Evolutionary conservation across 1,140 invertebrate species (phyloP), one percentile per base, ranked within the genome.

Genomic region (Alviniconcha marisindica): DNA sequence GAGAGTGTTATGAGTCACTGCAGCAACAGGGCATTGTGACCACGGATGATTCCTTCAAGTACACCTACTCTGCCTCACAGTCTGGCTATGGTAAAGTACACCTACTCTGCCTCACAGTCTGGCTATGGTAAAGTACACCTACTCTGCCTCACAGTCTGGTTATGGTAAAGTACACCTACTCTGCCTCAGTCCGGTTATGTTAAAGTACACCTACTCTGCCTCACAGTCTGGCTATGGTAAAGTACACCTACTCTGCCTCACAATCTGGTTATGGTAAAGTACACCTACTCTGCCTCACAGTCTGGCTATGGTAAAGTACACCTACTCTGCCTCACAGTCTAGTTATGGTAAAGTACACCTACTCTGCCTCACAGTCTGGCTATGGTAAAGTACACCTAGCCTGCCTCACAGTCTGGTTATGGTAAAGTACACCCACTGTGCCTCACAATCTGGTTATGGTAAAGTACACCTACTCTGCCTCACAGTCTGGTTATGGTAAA

Each of bases 31-130:
- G 44, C 1, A 42, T 51, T 18, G 12, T 15, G 1, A 2, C 73
- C 14, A 76, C 73, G 10, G 73, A 76, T 31, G 73, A 76, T 31
- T 76, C 73, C 1, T 76, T n/a, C 24, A 76, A 76, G 31, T 76
- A 76, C 40, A 2, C 31, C 4, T 76, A 76, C 44, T 51, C 73
- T 33, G 24, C 73, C 1, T 51, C 42, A 2, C 42, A 38, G 33
- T 74, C 73, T 48, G 73, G 73, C 18, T 76, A 76, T 31, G 73
- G 73, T 76, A 51, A 76, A 24, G 21, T 5, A 74, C 36, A 14
- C 42, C 12, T 74, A 74, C 40, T 42, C 71, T 28, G 36, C 71
- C 2, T 42, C 38, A 5, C 71, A 24, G 21, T 71, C 71, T 40
- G 71, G 71, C 24, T 74, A 74, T 42, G 71, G 71, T 74, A 74